These are phyloP conservation scores for Paragorgia papillata DNA, from an alignment of 92 coral and sea anemone genomes.

Conservation along the genomic window DNA sequence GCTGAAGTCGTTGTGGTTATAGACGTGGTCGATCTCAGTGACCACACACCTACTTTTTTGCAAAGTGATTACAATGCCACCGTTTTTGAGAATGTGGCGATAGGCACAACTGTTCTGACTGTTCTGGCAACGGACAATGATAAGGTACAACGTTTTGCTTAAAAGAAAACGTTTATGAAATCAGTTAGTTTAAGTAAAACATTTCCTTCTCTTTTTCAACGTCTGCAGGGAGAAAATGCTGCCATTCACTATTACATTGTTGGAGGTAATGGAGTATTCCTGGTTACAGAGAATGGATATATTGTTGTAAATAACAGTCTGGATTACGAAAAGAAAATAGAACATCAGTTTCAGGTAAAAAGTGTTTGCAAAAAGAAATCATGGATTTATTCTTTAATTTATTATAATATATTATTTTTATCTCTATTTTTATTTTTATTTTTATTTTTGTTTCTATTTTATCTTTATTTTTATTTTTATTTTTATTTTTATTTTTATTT, in stretches of 20 bases:
- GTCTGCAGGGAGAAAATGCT: constrained; percentile 71
- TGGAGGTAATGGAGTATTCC: constrained; percentile 83
- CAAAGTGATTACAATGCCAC: constrained; percentile 78
- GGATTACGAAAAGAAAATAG: constrained; percentile 73
- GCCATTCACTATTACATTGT: constrained; percentile 67
- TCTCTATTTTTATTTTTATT: too few species aligned
- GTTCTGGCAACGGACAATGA: constrained; percentile 85
- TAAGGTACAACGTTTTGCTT: too few species aligned
- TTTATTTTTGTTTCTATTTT: too few species aligned
- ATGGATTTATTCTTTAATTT: too few species aligned
- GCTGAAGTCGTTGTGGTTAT: constrained; percentile 76
- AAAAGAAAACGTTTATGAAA: too few species aligned
- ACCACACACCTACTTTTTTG: constrained; percentile 74
- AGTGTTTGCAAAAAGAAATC: neutral
- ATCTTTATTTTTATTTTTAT: too few species aligned
- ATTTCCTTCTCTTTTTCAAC: neutral
- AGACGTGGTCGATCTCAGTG: constrained; percentile 77
- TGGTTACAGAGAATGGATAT: constrained; percentile 69
- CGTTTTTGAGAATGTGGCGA: constrained; percentile 79
- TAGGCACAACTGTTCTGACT: constrained; percentile 77
- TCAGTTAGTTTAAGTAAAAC: neutral
- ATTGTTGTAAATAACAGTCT: constrained; percentile 76
- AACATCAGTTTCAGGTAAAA: constrained; percentile 74
- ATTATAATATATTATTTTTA: too few species aligned
- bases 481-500: too few species aligned